Evolutionary conservation across 1,140 invertebrate genomes (phyloP).

Genomic region (Hirudo medicinalis): DNA sequence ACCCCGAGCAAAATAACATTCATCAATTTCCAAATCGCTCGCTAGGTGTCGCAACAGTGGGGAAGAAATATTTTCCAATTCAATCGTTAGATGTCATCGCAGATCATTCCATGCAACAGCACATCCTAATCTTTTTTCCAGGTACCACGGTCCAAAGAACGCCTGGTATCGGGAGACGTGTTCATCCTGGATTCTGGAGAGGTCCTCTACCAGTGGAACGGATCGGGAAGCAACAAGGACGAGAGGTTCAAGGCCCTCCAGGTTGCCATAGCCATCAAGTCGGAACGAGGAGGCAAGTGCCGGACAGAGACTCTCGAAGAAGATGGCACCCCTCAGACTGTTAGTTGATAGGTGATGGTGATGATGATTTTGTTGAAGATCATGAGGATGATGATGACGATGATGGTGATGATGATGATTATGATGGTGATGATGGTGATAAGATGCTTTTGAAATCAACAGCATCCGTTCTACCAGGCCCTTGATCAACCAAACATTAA

Average conservation of each 20-base stretch:
- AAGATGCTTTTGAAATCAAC: neutral
- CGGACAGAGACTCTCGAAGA: neutral
- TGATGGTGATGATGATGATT: neutral
- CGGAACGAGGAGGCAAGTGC: neutral
- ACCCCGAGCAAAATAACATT: too few relatives aligned
- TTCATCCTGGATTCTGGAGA: slow-evolving; percentile 16
- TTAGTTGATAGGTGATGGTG: neutral
- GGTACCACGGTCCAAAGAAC: slow-evolving; percentile 8
- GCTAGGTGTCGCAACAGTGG: too few relatives aligned
- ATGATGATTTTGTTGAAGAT: neutral
- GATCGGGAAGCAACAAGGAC: slow-evolving; percentile 32
- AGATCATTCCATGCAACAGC: neutral
- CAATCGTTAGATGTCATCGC: neutral
- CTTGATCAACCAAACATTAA: neutral
- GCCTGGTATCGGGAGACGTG: slow-evolving; percentile 13
- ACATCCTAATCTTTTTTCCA: neutral
- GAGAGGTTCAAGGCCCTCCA: slow-evolving; percentile 13
- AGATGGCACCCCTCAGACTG: too few relatives aligned
- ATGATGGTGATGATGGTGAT: too few relatives aligned
- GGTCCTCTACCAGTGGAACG: slow-evolving; percentile 43
- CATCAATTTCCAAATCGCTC: too few relatives aligned
- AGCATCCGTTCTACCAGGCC: neutral
- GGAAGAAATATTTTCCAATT: neutral
- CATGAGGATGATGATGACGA: neutral
- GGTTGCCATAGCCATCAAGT: neutral